Percentiles rank a stretch among this genome's conserved stretches.
phyloP scores from a whole-genome alignment of 2,113 vertebrate species.

The Phrynosoma blainvillii region DNA sequence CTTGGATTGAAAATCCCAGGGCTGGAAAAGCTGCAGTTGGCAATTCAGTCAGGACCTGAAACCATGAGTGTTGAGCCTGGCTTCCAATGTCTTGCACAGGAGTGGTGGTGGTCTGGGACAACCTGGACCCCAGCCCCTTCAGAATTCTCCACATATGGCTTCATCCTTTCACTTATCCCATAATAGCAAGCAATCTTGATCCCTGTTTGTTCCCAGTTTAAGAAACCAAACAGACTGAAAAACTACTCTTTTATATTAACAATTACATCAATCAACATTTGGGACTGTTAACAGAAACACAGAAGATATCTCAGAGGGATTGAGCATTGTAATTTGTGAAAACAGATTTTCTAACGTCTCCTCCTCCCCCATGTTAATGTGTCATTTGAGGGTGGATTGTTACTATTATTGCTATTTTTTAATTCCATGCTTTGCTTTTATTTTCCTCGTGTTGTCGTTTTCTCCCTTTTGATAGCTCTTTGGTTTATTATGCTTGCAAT shows the following conservation, averaged over 20 bases:
- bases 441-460: background rate
- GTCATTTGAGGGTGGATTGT: background rate
- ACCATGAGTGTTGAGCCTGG: too few species aligned
- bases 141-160: background rate
- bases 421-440: conserved; percentile 11
- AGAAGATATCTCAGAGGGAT: background rate
- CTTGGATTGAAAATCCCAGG: too few species aligned
- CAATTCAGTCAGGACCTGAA: too few species aligned
- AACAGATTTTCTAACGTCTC: background rate
- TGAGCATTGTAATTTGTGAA: conserved; percentile 10
- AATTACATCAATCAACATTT: background rate
- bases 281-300: accelerated
- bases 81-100: too few species aligned
- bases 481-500: background rate
- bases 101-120: too few species aligned
- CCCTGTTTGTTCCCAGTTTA: background rate
- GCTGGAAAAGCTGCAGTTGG: too few species aligned
- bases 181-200: conserved; percentile 8
- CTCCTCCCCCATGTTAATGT: background rate
- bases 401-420: background rate
- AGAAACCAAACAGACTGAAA: background rate
- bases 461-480: conserved; percentile 22
- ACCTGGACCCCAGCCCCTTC: too few species aligned
- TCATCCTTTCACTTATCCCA: background rate
- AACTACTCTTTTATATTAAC: background rate